Conservation (phyloP, 2,797 vertebrate species). For the Kryptopterus vitreolus region DNA sequence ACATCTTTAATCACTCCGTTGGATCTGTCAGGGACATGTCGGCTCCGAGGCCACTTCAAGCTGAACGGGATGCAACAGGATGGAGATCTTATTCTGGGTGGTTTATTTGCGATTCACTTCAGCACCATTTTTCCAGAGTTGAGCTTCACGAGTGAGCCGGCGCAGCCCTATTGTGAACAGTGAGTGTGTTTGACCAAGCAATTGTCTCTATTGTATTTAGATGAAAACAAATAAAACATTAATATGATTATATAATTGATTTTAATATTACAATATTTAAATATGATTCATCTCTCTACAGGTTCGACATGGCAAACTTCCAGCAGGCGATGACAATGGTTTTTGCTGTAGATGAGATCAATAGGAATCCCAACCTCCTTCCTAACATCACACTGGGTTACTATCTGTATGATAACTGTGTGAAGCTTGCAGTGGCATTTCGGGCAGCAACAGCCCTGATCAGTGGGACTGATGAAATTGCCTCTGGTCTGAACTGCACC, state of each 20-base stretch:
- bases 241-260: neutral
- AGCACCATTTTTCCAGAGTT: slow-evolving; percentile 64
- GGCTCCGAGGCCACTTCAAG: slow-evolving; percentile 45
- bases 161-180: slow-evolving; percentile 57
- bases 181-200: slow-evolving; percentile 44
- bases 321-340: slow-evolving; percentile 67
- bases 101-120: slow-evolving; percentile 68
- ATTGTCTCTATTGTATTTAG: too few relatives aligned
- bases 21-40: slow-evolving; percentile 36
- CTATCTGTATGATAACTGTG: slow-evolving; percentile 73
- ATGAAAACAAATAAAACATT: neutral
- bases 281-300: slow-evolving; percentile 35
- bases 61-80: slow-evolving; percentile 59
- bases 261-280: neutral
- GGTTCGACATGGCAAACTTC: slow-evolving; percentile 64
- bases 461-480: slow-evolving; percentile 46
- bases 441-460: slow-evolving; percentile 65
- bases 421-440: slow-evolving; percentile 65
- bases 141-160: slow-evolving; percentile 66
- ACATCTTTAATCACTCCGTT: slow-evolving; percentile 19
- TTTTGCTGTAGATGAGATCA: slow-evolving; percentile 71
- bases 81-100: slow-evolving; percentile 69
- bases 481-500: slow-evolving; percentile 38
- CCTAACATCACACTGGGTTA: slow-evolving; percentile 74
- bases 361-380: slow-evolving; percentile 65